These are phyloP conservation scores for Brachypodius melanocephalos DNA, from an alignment of 2,113 vertebrate genomes.

Conservation along the genomic window DNA sequence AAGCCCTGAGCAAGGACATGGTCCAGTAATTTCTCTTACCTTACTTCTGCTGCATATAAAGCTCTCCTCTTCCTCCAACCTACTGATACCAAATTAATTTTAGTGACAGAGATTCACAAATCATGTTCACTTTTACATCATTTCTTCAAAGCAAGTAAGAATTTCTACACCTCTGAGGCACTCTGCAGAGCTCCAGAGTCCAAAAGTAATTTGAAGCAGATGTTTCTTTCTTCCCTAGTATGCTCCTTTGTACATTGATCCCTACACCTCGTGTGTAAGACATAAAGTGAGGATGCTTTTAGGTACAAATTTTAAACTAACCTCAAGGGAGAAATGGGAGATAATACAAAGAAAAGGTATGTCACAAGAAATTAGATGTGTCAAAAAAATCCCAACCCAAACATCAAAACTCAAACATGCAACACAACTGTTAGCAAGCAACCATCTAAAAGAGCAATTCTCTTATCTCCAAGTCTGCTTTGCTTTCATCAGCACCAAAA, in stretches of 20 bases:
- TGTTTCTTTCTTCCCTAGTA: not conserved
- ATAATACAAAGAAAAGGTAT: not conserved
- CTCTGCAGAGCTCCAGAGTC: not conserved
- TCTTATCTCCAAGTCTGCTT: not conserved
- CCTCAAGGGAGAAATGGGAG: not conserved
- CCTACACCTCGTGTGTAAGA: not conserved
- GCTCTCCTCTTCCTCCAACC: not conserved
- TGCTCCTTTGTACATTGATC: fast-evolving
- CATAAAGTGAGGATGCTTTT: not conserved
- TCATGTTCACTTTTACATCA: not conserved
- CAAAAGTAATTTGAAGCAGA: not conserved
- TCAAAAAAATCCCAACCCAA: not conserved
- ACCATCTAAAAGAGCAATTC: not conserved
- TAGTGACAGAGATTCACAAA: not conserved
- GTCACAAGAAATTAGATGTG: not conserved
- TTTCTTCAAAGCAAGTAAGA: not conserved
- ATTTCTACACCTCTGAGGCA: not conserved
- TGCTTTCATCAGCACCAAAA: not conserved
- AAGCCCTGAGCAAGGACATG: not conserved
- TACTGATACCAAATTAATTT: not conserved
- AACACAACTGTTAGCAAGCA: not conserved
- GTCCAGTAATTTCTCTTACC: not conserved
- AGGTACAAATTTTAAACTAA: not conserved
- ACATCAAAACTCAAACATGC: not conserved
- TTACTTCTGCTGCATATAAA: not conserved